phyloP scores from a whole-genome alignment of 2,113 vertebrate species.

The Eretmochelys imbricata region DNA sequence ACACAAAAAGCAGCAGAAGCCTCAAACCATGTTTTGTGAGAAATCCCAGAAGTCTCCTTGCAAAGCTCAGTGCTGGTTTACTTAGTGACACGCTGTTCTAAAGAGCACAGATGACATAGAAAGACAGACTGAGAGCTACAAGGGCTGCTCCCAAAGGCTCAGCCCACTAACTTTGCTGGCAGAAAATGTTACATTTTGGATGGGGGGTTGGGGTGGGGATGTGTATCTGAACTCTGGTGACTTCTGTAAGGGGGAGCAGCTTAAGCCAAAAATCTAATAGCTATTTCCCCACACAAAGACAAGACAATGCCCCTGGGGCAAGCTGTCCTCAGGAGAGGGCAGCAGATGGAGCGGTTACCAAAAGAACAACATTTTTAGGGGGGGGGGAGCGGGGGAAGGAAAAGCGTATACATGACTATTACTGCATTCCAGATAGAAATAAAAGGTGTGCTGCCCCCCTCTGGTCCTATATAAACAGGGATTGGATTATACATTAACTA shows the following conservation, averaged over 20 bases:
- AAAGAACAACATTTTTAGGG: accelerated
- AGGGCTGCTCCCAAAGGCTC: background rate
- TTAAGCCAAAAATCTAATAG: background rate
- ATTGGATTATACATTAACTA: background rate
- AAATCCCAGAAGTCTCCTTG: background rate
- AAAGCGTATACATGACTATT: accelerated
- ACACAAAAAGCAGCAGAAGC: background rate
- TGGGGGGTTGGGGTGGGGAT: background rate
- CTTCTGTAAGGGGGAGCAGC: accelerated
- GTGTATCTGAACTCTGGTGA: accelerated
- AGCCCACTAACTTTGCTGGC: background rate
- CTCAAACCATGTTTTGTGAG: background rate
- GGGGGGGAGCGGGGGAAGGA: too few species aligned
- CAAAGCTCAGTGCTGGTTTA: background rate
- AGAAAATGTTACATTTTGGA: background rate
- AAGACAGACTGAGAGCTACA: background rate
- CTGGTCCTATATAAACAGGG: background rate
- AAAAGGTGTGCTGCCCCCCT: background rate
- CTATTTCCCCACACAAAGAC: background rate
- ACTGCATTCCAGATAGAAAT: accelerated
- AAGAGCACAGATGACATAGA: background rate
- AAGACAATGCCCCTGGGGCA: background rate
- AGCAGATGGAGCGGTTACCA: background rate
- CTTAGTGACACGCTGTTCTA: background rate
- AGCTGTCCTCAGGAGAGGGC: background rate